phyloP scores from a whole-genome alignment of 2,113 vertebrate genomes.

The Forbesichthys papilliferus region DNA sequence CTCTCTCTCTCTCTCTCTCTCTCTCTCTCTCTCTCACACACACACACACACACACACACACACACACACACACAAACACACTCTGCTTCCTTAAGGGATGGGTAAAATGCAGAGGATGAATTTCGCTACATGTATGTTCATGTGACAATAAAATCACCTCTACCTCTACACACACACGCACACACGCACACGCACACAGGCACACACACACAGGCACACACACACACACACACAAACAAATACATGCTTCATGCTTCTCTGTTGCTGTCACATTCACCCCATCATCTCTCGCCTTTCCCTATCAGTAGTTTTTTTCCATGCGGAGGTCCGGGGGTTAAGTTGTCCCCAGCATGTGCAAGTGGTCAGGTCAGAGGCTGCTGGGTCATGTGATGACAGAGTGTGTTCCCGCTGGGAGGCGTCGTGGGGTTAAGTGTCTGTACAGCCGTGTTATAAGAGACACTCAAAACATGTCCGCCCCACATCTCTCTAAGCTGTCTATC shows the following conservation, averaged over 20 bases:
- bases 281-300: constrained; percentile 8
- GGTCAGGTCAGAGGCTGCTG: constrained; percentile 65
- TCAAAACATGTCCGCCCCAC: constrained; percentile 39
- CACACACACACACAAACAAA: no score
- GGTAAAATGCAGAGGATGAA: no score
- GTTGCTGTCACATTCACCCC: background rate
- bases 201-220: background rate
- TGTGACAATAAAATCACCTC: background rate
- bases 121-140: no score
- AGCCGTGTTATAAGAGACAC: constrained; percentile 31
- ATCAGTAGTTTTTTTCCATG: constrained; percentile 54
- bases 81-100: no score
- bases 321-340: constrained; percentile 71
- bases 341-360: constrained; percentile 67
- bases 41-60: no score
- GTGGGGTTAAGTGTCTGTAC: constrained; percentile 81
- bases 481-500: constrained; percentile 1
- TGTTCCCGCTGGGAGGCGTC: constrained; percentile 56
- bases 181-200: no score
- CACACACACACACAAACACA: no score
- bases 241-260: no score
- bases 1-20: no score
- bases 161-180: no score
- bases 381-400: constrained; percentile 68
- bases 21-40: no score